Conservation (phyloP, 2,888 invertebrate species). For the Trissoscelio sp. region DNA sequence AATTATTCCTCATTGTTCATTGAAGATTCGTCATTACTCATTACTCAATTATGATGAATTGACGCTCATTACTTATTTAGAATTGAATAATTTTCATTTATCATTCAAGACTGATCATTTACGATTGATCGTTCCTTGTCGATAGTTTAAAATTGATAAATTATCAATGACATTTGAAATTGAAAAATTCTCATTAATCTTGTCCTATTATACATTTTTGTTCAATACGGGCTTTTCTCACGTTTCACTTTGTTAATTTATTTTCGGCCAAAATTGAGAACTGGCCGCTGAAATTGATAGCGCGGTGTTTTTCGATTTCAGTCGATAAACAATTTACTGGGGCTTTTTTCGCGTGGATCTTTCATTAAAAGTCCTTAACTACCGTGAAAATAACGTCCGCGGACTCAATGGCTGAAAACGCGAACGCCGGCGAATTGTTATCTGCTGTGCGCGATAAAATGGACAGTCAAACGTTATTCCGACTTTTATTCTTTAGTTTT, state of each 20-base stretch:
- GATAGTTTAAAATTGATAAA: no score
- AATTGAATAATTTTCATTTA: no score
- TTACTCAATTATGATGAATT: no score
- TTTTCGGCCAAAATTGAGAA: neutral
- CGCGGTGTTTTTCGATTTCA: neutral
- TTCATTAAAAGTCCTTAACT: conserved; percentile 39
- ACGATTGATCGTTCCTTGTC: no score
- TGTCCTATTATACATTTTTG: no score
- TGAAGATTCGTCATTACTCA: no score
- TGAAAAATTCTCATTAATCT: no score
- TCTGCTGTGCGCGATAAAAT: conserved; percentile 16
- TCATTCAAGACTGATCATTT: no score
- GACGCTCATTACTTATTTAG: no score
- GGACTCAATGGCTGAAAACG: conserved; percentile 28
- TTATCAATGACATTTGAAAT: no score
- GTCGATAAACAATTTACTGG: conserved; percentile 14
- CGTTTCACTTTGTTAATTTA: neutral
- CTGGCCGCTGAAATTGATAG: conserved; percentile 10
- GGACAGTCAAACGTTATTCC: conserved; percentile 28
- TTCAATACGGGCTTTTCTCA: no score
- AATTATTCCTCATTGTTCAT: no score
- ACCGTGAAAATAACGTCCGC: conserved; percentile 22
- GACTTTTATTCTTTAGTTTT: conserved; percentile 48
- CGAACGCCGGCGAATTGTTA: conserved; percentile 40
- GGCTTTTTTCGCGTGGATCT: neutral